Evolutionary conservation across 2,888 invertebrate species (phyloP).

Genomic region (Cosmia trapezina): DNA sequence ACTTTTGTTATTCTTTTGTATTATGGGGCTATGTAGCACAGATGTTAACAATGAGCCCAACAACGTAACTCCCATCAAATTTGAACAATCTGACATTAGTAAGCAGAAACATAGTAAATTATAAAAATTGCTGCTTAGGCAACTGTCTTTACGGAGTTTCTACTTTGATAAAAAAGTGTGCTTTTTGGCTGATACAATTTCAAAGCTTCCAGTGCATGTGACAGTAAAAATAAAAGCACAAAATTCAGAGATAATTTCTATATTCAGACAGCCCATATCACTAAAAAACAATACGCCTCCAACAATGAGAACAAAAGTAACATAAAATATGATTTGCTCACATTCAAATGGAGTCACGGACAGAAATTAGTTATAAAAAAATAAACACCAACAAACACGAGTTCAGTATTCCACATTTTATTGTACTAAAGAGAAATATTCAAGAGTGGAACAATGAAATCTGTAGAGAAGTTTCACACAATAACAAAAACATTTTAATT

Average conservation of each 20-base stretch:
- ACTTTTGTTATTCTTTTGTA: conserved; percentile 16
- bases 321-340: conserved; percentile 47
- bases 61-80: conserved; percentile 32
- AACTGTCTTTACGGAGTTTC: conserved; percentile 6
- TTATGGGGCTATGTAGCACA: conserved; percentile 21
- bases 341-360: conserved; percentile 46
- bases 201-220: conserved; percentile 1
- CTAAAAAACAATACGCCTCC: conserved; percentile 49
- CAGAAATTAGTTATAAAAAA: conserved; percentile 50
- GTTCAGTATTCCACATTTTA: conserved; percentile 52
- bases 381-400: conserved; percentile 38
- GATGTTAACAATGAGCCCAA: conserved; percentile 31
- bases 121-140: conserved; percentile 20
- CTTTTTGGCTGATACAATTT: conserved; percentile 1
- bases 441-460: conserved; percentile 43
- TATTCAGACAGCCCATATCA: conserved; percentile 37
- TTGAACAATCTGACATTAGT: conserved; percentile 28
- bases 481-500: conserved; percentile 61
- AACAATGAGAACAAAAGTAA: conserved; percentile 56
- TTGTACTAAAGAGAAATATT: conserved; percentile 48
- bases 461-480: conserved; percentile 59
- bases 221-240: conserved; percentile 4
- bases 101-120: conserved; percentile 30
- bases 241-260: conserved; percentile 22
- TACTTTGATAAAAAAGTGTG: not conserved